Base-by-base conservation (phyloP, 2,888 invertebrate species). In the Chymomyza caudatula region DNA sequence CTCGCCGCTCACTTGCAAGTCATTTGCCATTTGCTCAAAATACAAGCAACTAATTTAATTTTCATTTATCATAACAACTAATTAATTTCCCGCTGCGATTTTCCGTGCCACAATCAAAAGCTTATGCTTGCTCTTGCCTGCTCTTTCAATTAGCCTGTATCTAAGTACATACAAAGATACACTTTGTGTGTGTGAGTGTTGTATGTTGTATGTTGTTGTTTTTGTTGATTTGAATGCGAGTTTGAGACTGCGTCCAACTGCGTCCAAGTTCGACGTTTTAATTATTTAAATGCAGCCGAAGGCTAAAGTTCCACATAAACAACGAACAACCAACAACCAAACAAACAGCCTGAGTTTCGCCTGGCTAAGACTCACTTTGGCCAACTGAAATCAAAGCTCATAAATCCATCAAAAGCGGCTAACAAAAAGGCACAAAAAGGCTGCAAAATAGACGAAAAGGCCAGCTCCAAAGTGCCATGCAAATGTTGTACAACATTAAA, bases 211-310 rank as follows among this genome's bases (percentile, higher is more conserved):
- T 44, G 47, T 13, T 53, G 15, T 3, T 64, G 49, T 17, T 29
- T 1, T 17, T 37, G 15, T 4, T 59, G 64, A 8, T 11, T 6
- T 6, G 37, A 37, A 6, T 37, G 4, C 37, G 4, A 37, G 37
- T 4, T 37, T 2, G 6, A 47, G 47, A 47, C 47, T 47, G 29
- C 29, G 29, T 37, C 47, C 47, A 22, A 63, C 20, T 58, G 58
- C 60, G 55, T 49, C 72, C 67, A 61, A 76, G 65, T 69, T 75
- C 75, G 78, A 83, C 83, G 72, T 85, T 83, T 83, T 83, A 83
- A 83, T 83, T 83, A 83, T 85, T 85, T 83, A 83, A 85, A 83
- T 85, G 85, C 71, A 72, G 77, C 80, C 74, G 85, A 85, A 83
- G 80, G 83, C 85, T 82, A 78, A 73, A 69, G 67, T 69, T 78